Conservation (phyloP, 2,888 invertebrate species). For the Octodonta nipae region DNA sequence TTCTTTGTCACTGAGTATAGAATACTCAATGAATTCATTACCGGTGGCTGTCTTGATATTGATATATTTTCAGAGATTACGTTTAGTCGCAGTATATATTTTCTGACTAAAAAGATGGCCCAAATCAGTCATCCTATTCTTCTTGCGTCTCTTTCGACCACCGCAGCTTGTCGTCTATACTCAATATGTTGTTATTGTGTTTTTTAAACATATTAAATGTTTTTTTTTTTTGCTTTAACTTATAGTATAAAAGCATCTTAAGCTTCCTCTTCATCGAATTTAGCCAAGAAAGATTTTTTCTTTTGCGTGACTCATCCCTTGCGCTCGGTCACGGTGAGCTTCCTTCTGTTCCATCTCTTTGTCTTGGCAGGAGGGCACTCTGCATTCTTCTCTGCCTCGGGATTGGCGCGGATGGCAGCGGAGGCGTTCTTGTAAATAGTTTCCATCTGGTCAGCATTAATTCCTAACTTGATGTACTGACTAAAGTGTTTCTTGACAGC, state of each 20-base stretch:
- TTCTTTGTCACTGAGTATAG: too few species aligned
- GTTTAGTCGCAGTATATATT: too few species aligned
- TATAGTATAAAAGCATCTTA: conserved; percentile 10
- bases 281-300: conserved; percentile 77
- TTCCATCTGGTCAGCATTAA: conserved; percentile 84
- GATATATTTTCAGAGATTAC: too few species aligned
- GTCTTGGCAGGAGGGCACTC: conserved; percentile 43
- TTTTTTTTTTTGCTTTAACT: conserved; percentile 75
- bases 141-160: too few species aligned
- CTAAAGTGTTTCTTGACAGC: conserved; percentile 97
- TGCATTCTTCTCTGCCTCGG: conserved; percentile 44
- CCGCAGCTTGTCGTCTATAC: too few species aligned
- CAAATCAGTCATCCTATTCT: too few species aligned
- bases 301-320: conserved; percentile 87
- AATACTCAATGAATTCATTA: too few species aligned
- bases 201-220: too few species aligned
- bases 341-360: conserved; percentile 83
- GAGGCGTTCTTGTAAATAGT: conserved; percentile 91
- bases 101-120: too few species aligned
- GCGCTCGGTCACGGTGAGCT: conserved; percentile 78
- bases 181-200: too few species aligned
- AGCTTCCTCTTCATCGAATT: conserved; percentile 36
- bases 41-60: too few species aligned
- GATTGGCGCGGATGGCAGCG: conserved; percentile 79
- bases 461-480: conserved; percentile 83